Conservation (phyloP, 2,888 invertebrate genomes). For the Leptarthrus brevirostris region DNA sequence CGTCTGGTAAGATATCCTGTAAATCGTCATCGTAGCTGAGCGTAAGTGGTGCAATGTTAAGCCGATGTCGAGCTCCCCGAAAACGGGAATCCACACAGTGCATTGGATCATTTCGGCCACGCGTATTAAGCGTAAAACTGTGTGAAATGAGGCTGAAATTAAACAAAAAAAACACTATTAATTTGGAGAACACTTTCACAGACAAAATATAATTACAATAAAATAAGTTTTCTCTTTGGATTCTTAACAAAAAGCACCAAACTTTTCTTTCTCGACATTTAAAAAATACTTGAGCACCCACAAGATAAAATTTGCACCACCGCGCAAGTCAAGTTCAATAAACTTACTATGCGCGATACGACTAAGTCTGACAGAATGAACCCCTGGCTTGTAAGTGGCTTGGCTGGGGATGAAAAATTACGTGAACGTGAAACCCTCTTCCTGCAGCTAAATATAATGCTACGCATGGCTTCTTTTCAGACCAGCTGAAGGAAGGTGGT, state of each 20-base stretch:
- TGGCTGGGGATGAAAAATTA: conserved; percentile 21
- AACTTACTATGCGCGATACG: conserved; percentile 30
- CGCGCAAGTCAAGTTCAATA: conserved; percentile 29
- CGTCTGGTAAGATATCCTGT: conserved; percentile 12
- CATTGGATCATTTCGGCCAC: conserved; percentile 67
- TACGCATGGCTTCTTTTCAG: conserved; percentile 42
- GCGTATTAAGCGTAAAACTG: conserved; percentile 70
- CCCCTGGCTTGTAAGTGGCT: neutral
- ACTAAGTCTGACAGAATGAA: neutral
- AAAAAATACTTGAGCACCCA: conserved; percentile 11
- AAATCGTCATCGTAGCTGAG: conserved; percentile 37
- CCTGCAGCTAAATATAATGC: no score
- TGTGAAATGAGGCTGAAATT: conserved; percentile 69
- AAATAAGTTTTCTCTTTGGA: conserved; percentile 1
- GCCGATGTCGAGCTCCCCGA: conserved; percentile 50
- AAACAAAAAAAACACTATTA: conserved; percentile 53
- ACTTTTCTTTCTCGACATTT: conserved; percentile 28
- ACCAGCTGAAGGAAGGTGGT: conserved; percentile 27
- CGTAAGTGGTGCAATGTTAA: conserved; percentile 44
- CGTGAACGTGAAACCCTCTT: conserved; percentile 36
- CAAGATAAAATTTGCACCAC: neutral
- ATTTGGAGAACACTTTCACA: neutral
- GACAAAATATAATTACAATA: conserved; percentile 12
- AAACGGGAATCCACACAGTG: conserved; percentile 59
- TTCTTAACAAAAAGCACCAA: conserved; percentile 2